Evolutionary conservation across 2,797 vertebrate species (phyloP).

Genomic region (Schizopygopsis pylzovi): DNA sequence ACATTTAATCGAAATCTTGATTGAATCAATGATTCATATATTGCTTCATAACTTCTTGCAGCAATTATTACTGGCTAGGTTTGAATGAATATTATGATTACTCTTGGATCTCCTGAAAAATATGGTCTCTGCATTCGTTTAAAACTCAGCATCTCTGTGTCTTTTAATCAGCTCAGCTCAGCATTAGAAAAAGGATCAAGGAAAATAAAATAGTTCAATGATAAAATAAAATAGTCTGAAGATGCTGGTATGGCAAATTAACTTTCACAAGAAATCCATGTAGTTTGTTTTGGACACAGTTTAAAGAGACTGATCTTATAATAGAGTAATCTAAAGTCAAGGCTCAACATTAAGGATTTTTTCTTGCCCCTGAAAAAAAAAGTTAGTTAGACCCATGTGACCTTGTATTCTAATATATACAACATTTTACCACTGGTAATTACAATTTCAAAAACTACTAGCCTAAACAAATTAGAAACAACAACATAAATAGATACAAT

Average conservation of each 20-base stretch:
- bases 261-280: not conserved
- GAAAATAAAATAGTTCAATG: constrained; percentile 13
- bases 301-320: constrained; percentile 4
- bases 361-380: not conserved
- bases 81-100: constrained; percentile 51
- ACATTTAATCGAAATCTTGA: not conserved
- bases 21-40: too few species aligned
- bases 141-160: constrained; percentile 2
- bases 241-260: constrained; percentile 28
- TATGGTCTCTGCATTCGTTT: constrained; percentile 16
- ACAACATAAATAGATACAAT: not conserved
- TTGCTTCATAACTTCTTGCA: not conserved
- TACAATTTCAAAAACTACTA: not conserved
- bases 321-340: not conserved
- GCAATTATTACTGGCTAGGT: constrained; percentile 27
- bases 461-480: not conserved
- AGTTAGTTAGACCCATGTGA: not conserved
- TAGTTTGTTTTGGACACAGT: constrained; percentile 8
- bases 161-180: constrained; percentile 34
- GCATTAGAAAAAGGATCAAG: constrained; percentile 28
- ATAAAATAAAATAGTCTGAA: constrained; percentile 16
- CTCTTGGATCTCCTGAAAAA: constrained; percentile 49
- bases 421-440: not conserved
- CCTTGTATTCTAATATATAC: not conserved
- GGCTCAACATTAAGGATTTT: not conserved